phyloP scores from a whole-genome alignment of 2,113 vertebrate genomes.

The Cheirogaleus medius region DNA sequence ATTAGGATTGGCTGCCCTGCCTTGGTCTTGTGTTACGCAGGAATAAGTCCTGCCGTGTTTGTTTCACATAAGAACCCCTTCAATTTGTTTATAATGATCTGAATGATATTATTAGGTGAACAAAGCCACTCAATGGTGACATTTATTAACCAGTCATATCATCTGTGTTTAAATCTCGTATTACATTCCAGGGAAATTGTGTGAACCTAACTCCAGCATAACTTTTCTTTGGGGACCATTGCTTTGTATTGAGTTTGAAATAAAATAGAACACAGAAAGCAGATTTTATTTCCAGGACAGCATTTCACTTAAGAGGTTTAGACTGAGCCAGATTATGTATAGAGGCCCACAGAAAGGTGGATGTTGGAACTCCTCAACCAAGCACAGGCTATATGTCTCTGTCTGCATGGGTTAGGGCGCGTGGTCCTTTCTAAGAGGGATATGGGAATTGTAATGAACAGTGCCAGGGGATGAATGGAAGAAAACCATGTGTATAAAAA shows the following conservation, averaged over 20 bases:
- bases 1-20: constrained; percentile 72
- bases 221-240: constrained; percentile 71
- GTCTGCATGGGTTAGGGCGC: background rate
- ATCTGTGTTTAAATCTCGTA: constrained; percentile 77
- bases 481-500: background rate
- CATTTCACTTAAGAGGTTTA: constrained; percentile 73
- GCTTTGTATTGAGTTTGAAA: constrained; percentile 68
- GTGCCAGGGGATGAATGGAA: background rate
- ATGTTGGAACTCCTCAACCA: background rate
- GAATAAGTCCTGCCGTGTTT: constrained; percentile 81
- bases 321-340: constrained; percentile 58
- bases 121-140: constrained; percentile 69
- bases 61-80: constrained; percentile 75
- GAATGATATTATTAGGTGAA: constrained; percentile 71
- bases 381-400: background rate
- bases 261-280: constrained; percentile 60
- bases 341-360: constrained; percentile 53
- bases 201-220: constrained; percentile 74
- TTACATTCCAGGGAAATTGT: constrained; percentile 79
- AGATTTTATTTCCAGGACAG: constrained; percentile 73
- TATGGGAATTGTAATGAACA: background rate
- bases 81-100: constrained; percentile 76
- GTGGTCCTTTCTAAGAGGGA: background rate
- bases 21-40: constrained; percentile 77
- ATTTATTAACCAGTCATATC: constrained; percentile 81